Evolutionary conservation across 2,888 invertebrate genomes (phyloP).

Genomic region (Cerceris rybyensis): DNA sequence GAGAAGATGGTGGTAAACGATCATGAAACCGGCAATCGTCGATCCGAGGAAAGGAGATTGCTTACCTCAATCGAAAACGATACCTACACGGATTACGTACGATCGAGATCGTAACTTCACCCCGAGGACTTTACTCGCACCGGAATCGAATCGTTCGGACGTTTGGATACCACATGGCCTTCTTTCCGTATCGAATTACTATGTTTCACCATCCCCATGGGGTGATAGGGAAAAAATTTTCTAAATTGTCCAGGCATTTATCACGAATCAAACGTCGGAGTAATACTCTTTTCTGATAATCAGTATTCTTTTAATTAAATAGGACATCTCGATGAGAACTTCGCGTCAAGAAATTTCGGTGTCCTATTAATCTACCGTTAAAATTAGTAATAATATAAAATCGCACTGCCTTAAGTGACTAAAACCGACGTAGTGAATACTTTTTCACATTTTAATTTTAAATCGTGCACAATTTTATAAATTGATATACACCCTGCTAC

Average conservation of each 20-base stretch:
- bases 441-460: too few species aligned
- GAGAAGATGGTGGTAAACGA: conserved; percentile 32
- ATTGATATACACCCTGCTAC: too few species aligned
- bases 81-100: conserved; percentile 58
- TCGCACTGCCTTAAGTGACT: too few species aligned
- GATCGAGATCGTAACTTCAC: conserved; percentile 63
- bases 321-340: too few species aligned
- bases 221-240: conserved; percentile 2
- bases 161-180: conserved; percentile 25
- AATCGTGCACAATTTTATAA: too few species aligned
- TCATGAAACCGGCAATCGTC: conserved; percentile 44
- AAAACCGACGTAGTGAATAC: too few species aligned
- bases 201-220: conserved; percentile 18
- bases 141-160: conserved; percentile 53
- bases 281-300: neutral
- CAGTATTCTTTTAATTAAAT: neutral
- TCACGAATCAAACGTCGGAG: neutral
- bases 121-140: conserved; percentile 64
- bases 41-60: conserved; percentile 37
- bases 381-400: too few species aligned
- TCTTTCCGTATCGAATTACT: conserved; percentile 52
- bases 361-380: too few species aligned
- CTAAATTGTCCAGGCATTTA: conserved; percentile 13
- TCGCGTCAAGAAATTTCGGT: too few species aligned
- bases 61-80: conserved; percentile 58